Evolutionary conservation across 2,888 invertebrate species (phyloP), one percentile per base, ranked within the genome.

Genomic region (Synergus umbraculus): DNA sequence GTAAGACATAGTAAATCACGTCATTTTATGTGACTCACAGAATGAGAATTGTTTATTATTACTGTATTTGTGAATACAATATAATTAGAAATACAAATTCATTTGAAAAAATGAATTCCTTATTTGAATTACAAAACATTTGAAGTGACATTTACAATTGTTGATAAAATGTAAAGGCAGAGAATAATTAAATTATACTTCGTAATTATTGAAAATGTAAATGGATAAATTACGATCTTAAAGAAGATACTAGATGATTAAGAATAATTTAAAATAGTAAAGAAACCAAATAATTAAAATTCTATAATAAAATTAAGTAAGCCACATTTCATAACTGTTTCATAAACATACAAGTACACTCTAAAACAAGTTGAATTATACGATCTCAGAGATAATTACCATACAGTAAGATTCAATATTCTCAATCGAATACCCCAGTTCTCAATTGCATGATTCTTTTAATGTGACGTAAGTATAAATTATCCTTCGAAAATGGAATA

Each of bases 1-100:
- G 13, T 12, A 73, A 54, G n/a, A 37, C 54, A 29, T 29, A 54
- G n/a, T 73, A 73, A 73, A 73, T 54, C 54, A 37, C 29, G 46
- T 73, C 15, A 54, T n/a, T n/a, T 9, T 41, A 9, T 10, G 37
- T 54, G 54, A 73, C 29, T 54, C 29, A 73, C 2, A 22, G 22
- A 10, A 22, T 60, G 10, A 18, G 22, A 60, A 60, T 60, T 46
- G 46, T 13, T 60, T 18, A 49, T 49, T 49, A 18, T 44, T 9
- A 67, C 18, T 67, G 29, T 22, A 46, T 46, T 67, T 18, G 43
- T 65, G 15, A 49, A 13, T 8, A 12, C 13, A 69, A 29, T 69
- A 2, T 46, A 13, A 69, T 54, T 7, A 10, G 5, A 37, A 69
- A 29, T 54, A 49, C 69, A 54, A 41, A 18, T 4, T 9, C 4